These are phyloP conservation scores for Hyposmocoma kahamanoa DNA, from an alignment of 1,140 invertebrate genomes.

Conservation along the genomic window DNA sequence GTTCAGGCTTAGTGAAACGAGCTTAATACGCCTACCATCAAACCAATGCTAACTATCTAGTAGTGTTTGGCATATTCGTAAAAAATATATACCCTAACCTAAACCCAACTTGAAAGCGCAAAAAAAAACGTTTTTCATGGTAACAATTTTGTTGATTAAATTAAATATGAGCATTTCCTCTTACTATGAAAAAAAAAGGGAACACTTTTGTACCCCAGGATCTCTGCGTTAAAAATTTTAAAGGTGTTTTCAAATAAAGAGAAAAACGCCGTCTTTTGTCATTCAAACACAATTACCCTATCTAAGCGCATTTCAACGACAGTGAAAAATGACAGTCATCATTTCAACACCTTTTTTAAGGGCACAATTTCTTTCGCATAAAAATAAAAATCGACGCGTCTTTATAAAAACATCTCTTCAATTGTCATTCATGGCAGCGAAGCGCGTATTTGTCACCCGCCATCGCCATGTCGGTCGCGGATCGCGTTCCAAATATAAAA, in stretches of 20 bases:
- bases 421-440: constrained; percentile 71
- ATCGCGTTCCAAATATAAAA: constrained; percentile 69
- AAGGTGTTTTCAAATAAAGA: constrained; percentile 2
- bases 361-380: constrained; percentile 68
- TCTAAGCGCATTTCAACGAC: constrained; percentile 56
- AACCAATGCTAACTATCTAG: no score
- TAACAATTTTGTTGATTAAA: no score
- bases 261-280: constrained; percentile 33
- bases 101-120: no score
- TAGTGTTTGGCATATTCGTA: no score
- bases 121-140: no score
- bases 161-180: no score
- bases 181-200: no score
- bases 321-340: constrained; percentile 68
- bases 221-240: no score
- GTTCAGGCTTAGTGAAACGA: constrained; percentile 20
- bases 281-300: constrained; percentile 50
- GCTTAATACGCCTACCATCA: constrained; percentile 13
- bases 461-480: constrained; percentile 46
- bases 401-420: constrained; percentile 71
- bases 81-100: no score
- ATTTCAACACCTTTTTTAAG: constrained; percentile 67
- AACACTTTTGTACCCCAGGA: no score
- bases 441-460: constrained; percentile 67
- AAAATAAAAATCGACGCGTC: constrained; percentile 63